Evolutionary conservation across 2,113 vertebrate genomes (phyloP).

Genomic region (Amphilophus citrinellus): DNA sequence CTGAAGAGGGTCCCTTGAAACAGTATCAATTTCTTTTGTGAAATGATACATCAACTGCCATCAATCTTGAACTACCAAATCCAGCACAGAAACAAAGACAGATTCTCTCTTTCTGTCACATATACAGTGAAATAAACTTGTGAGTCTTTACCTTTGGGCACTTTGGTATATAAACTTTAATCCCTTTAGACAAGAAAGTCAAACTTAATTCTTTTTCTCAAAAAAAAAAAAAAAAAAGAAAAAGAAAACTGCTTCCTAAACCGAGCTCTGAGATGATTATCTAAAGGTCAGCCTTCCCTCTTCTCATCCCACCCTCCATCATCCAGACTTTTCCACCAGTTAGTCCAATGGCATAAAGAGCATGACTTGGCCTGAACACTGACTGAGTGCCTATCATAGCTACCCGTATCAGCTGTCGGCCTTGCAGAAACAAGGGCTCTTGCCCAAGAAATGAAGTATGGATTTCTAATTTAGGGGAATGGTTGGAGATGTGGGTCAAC

Average conservation of each 20-base stretch:
- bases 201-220: slow-evolving; percentile 43
- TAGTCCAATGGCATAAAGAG: slow-evolving; percentile 44
- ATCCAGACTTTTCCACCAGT: slow-evolving; percentile 47
- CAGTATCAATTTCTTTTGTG: slow-evolving; percentile 5
- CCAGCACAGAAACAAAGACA: slow-evolving; percentile 43
- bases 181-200: slow-evolving; percentile 53
- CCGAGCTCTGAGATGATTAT: slow-evolving; percentile 62
- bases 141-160: slow-evolving; percentile 33
- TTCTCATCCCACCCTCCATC: slow-evolving; percentile 40
- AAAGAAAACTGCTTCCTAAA: slow-evolving; percentile 11
- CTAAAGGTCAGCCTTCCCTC: slow-evolving; percentile 65
- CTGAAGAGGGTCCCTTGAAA: background rate
- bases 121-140: slow-evolving; percentile 34
- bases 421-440: slow-evolving; percentile 70
- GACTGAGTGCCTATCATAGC: slow-evolving; percentile 71
- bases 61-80: slow-evolving; percentile 16
- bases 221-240: background rate
- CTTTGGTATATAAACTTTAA: slow-evolving; percentile 40
- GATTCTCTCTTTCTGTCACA: slow-evolving; percentile 25
- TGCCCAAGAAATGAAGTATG: slow-evolving; percentile 80
- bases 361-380: slow-evolving; percentile 40
- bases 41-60: slow-evolving; percentile 13
- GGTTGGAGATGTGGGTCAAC: slow-evolving; percentile 77
- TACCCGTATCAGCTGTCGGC: slow-evolving; percentile 46
- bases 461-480: slow-evolving; percentile 80